phyloP scores from a whole-genome alignment of 2,888 invertebrate species.

The Cataglyphis rosenhaueri region DNA sequence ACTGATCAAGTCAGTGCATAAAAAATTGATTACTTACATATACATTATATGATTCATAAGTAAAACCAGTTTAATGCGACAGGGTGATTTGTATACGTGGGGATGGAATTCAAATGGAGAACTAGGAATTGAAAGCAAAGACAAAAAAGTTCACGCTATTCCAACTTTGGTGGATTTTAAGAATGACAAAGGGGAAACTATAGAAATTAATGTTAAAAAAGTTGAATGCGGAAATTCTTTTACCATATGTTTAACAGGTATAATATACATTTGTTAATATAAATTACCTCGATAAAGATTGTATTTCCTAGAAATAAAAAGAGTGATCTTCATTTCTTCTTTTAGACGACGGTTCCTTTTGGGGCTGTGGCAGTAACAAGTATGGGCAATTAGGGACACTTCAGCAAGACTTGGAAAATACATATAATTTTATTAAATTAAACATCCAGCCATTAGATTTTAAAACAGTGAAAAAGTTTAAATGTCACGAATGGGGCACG shows the following conservation, averaged over 20 bases:
- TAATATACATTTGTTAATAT: slow-evolving; percentile 53
- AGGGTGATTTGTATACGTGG: slow-evolving; percentile 95
- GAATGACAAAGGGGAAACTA: slow-evolving; percentile 66
- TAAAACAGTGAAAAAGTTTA: slow-evolving; percentile 76
- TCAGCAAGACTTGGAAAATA: slow-evolving; percentile 57
- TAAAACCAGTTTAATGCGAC: slow-evolving; percentile 24
- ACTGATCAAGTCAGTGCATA: slow-evolving; percentile 87
- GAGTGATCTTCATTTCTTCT: slow-evolving; percentile 14
- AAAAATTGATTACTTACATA: neutral
- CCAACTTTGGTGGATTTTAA: slow-evolving; percentile 86
- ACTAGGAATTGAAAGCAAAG: slow-evolving; percentile 88
- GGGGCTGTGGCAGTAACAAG: slow-evolving; percentile 93
- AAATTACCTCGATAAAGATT: neutral
- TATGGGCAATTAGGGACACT: slow-evolving; percentile 91
- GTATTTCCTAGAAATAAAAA: neutral
- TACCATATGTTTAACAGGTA: slow-evolving; percentile 89
- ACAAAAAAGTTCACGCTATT: slow-evolving; percentile 85
- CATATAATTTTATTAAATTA: slow-evolving; percentile 76
- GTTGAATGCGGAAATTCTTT: slow-evolving; percentile 93
- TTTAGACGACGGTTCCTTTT: slow-evolving; percentile 89
- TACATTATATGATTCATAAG: neutral
- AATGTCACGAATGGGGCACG: slow-evolving; percentile 83
- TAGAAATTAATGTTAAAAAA: slow-evolving; percentile 84
- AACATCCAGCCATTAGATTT: slow-evolving; percentile 61
- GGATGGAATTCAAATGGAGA: slow-evolving; percentile 97